Evolutionary conservation across 2,113 vertebrate species (phyloP), one percentile per base, ranked within the genome.

Genomic region (Pungitius pungitius): DNA sequence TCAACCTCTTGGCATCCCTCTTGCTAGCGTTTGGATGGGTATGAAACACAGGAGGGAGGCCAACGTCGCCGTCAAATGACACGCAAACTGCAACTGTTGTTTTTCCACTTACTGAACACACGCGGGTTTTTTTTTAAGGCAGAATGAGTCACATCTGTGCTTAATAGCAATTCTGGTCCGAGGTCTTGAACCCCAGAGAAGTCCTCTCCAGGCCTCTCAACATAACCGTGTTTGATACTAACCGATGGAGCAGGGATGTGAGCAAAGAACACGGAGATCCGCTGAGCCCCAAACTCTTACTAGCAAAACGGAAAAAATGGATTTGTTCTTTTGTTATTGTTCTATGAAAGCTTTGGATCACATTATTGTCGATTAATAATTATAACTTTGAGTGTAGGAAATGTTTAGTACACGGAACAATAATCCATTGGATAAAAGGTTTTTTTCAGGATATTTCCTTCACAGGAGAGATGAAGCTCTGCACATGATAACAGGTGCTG

Each of bases 391-490:
- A 37, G 26, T 37, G 60, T 37, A 6, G 40, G 10, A 58, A 74
- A 18, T 69, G 6, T 26, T 15, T 35, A 56, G n/a, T 66, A 26
- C 18, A 61, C 20, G 51, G 47, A 52, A 39, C 52, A 60, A 65
- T 35, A 49, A 77, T 18, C 11, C 3, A 43, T 42, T 56, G 27
- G 8, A 51, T 52, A 11, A 13, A 45, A 39, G 33, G 4, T 17
- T 13, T 12, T 54, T 54, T 57, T 17, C 35, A 51, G 51, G 45
- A 73, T 24, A 20, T 69, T 69, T 65, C 15, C 26, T 64, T 59
- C 33, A 51, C 49, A 47, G 39, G n/a, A 45, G 49, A 71, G 39
- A 68, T n/a, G 27, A 15, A 18, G 2, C 27, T 24, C 30, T 12
- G 3, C n/a, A 22, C 20, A 30, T 60, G 43, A 52, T 59, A 49